Evolutionary conservation across 2,113 vertebrate genomes (phyloP).

Genomic region (Psittacara wagleri): DNA sequence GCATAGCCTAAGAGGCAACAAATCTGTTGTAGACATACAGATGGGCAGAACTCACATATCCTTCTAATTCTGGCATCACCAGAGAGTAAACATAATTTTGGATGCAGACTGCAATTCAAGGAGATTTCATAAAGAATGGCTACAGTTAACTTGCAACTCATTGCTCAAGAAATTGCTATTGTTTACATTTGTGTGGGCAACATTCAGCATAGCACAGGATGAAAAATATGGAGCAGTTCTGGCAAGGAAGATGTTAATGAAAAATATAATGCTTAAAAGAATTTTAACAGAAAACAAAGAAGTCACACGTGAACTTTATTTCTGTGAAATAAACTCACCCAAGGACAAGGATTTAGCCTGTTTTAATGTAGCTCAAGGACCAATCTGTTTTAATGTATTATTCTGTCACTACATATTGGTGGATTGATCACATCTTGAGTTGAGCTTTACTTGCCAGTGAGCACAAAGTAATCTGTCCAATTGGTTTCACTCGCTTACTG

Average conservation of each 20-base stretch:
- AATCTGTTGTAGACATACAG: not conserved
- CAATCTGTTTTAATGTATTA: slow-evolving; percentile 29
- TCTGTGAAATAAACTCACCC: not conserved
- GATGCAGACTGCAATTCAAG: not conserved
- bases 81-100: not conserved
- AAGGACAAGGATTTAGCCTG: slow-evolving; percentile 8
- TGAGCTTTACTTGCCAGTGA: not conserved
- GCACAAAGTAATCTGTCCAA: not conserved
- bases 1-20: not conserved
- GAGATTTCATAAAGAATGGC: not conserved
- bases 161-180: not conserved
- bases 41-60: not conserved
- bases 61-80: not conserved
- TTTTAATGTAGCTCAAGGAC: not conserved
- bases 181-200: not conserved
- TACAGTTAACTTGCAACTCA: not conserved
- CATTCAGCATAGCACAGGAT: accelerated
- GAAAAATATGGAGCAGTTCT: not conserved
- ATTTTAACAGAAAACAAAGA: not conserved
- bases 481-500: not conserved
- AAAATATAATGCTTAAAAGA: not conserved
- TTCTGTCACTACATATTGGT: slow-evolving; percentile 11
- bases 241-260: not conserved
- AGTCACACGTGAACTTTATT: not conserved
- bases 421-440: slow-evolving; percentile 32